phyloP scores from a whole-genome alignment of 2,797 vertebrate species.

The Acomys russatus region DNA sequence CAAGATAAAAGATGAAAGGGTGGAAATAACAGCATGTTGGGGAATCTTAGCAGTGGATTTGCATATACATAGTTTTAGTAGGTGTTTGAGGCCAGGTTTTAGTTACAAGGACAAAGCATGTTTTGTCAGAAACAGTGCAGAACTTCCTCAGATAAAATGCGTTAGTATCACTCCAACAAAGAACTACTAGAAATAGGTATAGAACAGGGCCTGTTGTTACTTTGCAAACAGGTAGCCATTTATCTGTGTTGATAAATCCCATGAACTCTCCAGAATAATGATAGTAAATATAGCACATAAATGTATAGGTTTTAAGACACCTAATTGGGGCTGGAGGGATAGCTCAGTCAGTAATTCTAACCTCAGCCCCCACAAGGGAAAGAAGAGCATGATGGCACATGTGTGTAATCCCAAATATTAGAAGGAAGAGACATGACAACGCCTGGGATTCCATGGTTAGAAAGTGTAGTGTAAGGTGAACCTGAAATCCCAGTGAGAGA shows the following conservation, averaged over 20 bases:
- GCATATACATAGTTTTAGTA: not conserved
- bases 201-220: not conserved
- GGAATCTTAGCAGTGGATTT: not conserved
- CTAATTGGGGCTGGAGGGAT: too few species aligned
- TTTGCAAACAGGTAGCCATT: not conserved
- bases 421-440: not conserved
- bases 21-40: not conserved
- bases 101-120: not conserved
- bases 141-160: not conserved
- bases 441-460: not conserved
- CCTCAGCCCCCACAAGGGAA: not conserved
- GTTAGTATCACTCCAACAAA: not conserved
- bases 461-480: not conserved
- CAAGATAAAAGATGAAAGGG: not conserved
- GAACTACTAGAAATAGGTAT: not conserved
- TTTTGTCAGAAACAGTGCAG: not conserved
- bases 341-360: not conserved
- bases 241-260: not conserved
- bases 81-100: not conserved
- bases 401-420: not conserved
- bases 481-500: too few species aligned
- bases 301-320: not conserved
- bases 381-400: not conserved
- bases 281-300: not conserved
- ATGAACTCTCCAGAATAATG: not conserved